Evolutionary conservation across 2,888 invertebrate species (phyloP), one percentile per base, ranked within the genome.

Genomic region (Tanypteryx hageni): DNA sequence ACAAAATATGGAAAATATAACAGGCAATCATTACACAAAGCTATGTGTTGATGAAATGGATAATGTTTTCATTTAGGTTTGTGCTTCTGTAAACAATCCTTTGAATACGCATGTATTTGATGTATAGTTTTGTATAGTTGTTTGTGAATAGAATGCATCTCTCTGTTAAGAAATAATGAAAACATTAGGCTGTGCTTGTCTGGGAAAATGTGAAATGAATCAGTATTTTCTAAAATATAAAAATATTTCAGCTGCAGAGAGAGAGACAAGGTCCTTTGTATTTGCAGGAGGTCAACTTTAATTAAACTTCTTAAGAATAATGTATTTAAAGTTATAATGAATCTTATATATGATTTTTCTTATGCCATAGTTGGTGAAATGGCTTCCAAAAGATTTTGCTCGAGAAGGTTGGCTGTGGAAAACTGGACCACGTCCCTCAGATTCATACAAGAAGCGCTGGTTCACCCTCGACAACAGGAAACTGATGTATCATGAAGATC

Each of bases 401-500:
- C 96, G 97, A 94, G 98, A 98, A 95, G 98, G 98, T 7, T 98
- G 97, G 97, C 95, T 99, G 76, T 97, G 97, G 96, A 99, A 99
- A 95, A 98, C 98, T 0, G 98, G 98, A 0, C 98, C 98, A 0
- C 95, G 97, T 92, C 96, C 96, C 4, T 97, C 97, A 8, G 98
- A 98, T 94, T 97, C 97, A 0, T 98, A 98, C 94, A 97, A 98
- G 93, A 97, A 97, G 93, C 95, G 98, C 89, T 99, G 98, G 98
- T 98, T 98, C 95, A 98, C 98, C 0, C 95, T 99, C 83, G 98
- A 98, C 94, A 97, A 97, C 94, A 96, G 98, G 93, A 98, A 98
- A 95, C 95, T 99, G n/a, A 98, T 98, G 98, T 99, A 99, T 94
- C 98, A 98, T 94, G 98, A 98, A 94, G 98, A 98, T 94, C 97